Evolutionary conservation across 2,888 invertebrate species (phyloP).

Genomic region (Drosophila neotestacea): DNA sequence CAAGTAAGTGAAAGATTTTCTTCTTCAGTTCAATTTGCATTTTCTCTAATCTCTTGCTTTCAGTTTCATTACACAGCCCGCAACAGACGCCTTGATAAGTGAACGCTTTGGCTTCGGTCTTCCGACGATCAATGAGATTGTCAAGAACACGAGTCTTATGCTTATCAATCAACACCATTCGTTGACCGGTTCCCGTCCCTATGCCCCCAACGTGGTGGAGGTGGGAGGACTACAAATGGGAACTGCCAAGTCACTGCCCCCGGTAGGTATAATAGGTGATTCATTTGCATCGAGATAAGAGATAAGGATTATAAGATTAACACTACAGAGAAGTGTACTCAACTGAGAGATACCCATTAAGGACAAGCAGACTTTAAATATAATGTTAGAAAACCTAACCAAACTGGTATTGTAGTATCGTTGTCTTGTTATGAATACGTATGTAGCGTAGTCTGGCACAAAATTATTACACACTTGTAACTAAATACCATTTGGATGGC

Average conservation of each 20-base stretch:
- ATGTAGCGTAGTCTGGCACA: too few relatives aligned
- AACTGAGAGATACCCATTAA: too few relatives aligned
- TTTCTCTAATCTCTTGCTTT: not conserved
- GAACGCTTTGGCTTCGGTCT: constrained; percentile 84
- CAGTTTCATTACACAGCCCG: constrained; percentile 79
- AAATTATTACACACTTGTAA: too few relatives aligned
- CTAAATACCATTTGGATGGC: too few relatives aligned
- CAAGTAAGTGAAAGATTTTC: constrained; percentile 50
- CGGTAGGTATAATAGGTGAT: constrained; percentile 56
- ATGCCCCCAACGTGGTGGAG: constrained; percentile 86
- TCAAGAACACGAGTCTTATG: constrained; percentile 81
- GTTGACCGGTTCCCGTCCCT: constrained; percentile 85
- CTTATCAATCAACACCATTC: constrained; percentile 86
- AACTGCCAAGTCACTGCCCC: constrained; percentile 65
- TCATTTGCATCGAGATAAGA: not conserved
- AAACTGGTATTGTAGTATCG: too few relatives aligned
- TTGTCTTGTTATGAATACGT: too few relatives aligned
- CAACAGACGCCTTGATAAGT: constrained; percentile 83
- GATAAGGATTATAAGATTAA: too few relatives aligned
- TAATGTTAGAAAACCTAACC: too few relatives aligned
- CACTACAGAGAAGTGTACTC: too few relatives aligned
- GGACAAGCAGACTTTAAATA: too few relatives aligned
- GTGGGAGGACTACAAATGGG: constrained; percentile 86
- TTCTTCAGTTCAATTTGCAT: not conserved
- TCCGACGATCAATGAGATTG: constrained; percentile 85